Percentiles rank a stretch among this genome's conserved stretches.
These are phyloP conservation scores for Etheostoma nigrum DNA, from an alignment of 2,797 vertebrate species.

Conservation along the genomic window DNA sequence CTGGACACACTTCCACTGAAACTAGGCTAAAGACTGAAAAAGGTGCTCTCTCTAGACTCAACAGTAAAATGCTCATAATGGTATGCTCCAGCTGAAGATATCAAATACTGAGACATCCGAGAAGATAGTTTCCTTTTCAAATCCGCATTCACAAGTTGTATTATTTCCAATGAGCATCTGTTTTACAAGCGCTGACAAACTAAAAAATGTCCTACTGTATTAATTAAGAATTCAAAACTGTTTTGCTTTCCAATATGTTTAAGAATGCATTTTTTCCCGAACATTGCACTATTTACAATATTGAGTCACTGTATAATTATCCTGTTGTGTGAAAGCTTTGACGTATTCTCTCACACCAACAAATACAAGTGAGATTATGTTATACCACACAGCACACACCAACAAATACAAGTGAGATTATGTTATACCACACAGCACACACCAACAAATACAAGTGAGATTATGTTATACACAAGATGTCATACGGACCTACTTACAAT, in stretches of 20 bases:
- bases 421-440: conserved; percentile 36
- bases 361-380: conserved; percentile 60
- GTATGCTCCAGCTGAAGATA: conserved; percentile 32
- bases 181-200: conserved; percentile 3
- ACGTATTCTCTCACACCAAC: conserved; percentile 19
- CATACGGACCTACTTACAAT: conserved; percentile 74
- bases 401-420: conserved; percentile 59
- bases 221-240: not conserved
- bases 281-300: not conserved
- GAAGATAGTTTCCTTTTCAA: conserved; percentile 32
- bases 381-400: conserved; percentile 27
- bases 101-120: conserved; percentile 50
- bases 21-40: conserved; percentile 53
- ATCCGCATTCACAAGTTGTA: conserved; percentile 23
- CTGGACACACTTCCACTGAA: conserved; percentile 70
- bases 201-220: not conserved
- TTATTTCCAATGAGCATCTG: conserved; percentile 37
- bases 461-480: conserved; percentile 62
- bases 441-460: conserved; percentile 59
- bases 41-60: conserved; percentile 46
- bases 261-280: not conserved
- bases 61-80: conserved; percentile 49
- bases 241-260: not conserved
- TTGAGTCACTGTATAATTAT: conserved; percentile 18
- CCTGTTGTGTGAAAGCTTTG: conserved; percentile 29